These are phyloP conservation scores for Petrolisthes cinctipes DNA, from an alignment of 2,888 invertebrate genomes.

Conservation along the genomic window DNA sequence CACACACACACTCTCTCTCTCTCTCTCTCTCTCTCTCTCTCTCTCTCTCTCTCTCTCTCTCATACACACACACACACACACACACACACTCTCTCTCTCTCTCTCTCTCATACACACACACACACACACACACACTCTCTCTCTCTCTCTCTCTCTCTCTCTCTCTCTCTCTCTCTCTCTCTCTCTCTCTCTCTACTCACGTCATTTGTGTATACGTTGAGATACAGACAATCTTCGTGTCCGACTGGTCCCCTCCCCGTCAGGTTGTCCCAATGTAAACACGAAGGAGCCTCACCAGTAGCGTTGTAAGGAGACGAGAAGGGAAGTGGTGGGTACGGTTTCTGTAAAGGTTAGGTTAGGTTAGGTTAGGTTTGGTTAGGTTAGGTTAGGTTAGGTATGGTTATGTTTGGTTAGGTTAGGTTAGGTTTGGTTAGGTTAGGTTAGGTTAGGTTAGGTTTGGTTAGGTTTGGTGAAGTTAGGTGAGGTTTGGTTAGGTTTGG, in stretches of 20 bases:
- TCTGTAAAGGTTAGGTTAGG: constrained; percentile 16
- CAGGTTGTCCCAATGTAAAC: constrained; percentile 64
- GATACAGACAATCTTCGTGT: constrained; percentile 62
- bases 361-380: too few relatives aligned
- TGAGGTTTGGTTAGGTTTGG: too few relatives aligned
- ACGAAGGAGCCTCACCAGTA: constrained; percentile 52
- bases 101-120: neutral
- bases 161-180: neutral
- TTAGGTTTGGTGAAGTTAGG: neutral
- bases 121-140: too few relatives aligned
- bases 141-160: too few relatives aligned
- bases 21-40: neutral
- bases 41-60: too few relatives aligned
- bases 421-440: neutral
- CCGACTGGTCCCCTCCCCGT: constrained; percentile 55
- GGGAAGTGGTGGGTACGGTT: constrained; percentile 33
- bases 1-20: neutral
- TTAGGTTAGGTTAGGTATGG: too few relatives aligned
- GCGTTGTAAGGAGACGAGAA: constrained; percentile 31
- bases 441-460: neutral
- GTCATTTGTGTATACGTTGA: constrained; percentile 58
- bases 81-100: too few relatives aligned
- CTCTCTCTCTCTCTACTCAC: constrained; percentile 18
- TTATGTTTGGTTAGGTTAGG: too few relatives aligned
- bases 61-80: too few relatives aligned